These are phyloP conservation scores for Crenuchus spilurus DNA, from an alignment of 2,797 vertebrate genomes.

Conservation along the genomic window DNA sequence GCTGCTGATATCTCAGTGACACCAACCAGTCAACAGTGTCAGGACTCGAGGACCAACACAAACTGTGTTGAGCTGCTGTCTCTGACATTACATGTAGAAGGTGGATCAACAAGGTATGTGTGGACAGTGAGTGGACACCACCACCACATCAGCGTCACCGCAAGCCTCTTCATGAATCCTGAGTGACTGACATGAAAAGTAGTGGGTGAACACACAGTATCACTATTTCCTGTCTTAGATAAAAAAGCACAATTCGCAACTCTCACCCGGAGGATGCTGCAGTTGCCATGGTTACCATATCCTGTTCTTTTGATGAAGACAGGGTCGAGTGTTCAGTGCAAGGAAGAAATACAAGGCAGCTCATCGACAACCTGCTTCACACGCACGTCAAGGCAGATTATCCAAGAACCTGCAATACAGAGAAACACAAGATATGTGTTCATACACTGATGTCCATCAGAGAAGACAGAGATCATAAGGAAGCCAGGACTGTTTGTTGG, in stretches of 20 bases:
- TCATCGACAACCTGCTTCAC: neutral
- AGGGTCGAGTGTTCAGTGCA: constrained; percentile 15
- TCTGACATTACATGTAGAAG: too few species aligned
- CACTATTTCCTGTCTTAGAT: constrained; percentile 28
- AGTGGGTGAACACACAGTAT: neutral
- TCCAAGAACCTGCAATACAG: neutral
- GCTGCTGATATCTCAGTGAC: too few species aligned
- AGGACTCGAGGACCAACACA: too few species aligned
- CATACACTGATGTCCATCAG: too few species aligned
- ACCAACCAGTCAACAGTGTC: too few species aligned
- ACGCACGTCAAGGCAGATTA: neutral
- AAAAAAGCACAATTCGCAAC: constrained; percentile 52
- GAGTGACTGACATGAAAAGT: neutral
- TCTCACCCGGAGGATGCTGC: constrained; percentile 50
- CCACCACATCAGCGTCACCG: too few species aligned
- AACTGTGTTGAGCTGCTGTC: too few species aligned
- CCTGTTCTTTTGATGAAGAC: constrained; percentile 41
- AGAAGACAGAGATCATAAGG: too few species aligned
- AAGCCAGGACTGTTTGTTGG: too few species aligned
- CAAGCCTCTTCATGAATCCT: too few species aligned
- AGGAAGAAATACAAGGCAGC: constrained; percentile 22
- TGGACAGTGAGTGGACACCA: too few species aligned
- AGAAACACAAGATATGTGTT: neutral
- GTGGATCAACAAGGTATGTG: too few species aligned
- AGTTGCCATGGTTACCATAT: constrained; percentile 65